Evolutionary conservation across 2,113 vertebrate genomes (phyloP), one percentile per base, ranked within the genome.

Genomic region (Fulica atra): DNA sequence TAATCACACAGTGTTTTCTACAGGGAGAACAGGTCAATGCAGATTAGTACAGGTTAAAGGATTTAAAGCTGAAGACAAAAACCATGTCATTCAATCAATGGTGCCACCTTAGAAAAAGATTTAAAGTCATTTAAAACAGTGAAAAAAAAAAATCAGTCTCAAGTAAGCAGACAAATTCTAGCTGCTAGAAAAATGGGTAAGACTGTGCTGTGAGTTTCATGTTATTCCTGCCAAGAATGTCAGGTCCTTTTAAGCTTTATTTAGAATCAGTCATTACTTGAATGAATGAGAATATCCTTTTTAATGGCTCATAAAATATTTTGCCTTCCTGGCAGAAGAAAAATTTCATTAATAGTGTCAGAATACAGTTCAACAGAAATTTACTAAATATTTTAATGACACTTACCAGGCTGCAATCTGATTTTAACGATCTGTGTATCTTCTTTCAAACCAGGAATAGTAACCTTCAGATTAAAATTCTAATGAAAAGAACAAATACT

Each of bases 341-440:
- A 12, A 6, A 68, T n/a, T 73, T 82, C 2, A 7, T 74, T 77
- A 73, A 33, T 1, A 73, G 23, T 17, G 9, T 63, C 60, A 59
- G 42, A 84, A 87, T 21, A 70, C 63, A 68, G 59, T 71, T 71
- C 16, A 81, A 59, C 6, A 81, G 64, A 53, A 81, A 79, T 86
- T 85, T 46, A 79, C 36, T 23, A 81, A 80, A 6, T 69, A 66
- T 73, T 57, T 69, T 78, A 81, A 40, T 17, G 59, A 36, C 69
- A 95, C 97, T 97, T 96, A 99, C 99, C 99, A 94, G 99, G 99
- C 38, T 98, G 97, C 56, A 99, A 93, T 92, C 94, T 97, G 69
- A 99, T 98, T 96, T 98, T 98, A 65, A 98, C 35, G 51, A 83
- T 95, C 85, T 99, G 98, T 2, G 96, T 98, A 85, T 98, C 97